Conservation (phyloP, 2,888 invertebrate species). For the Caenorhabditis parvicauda region DNA sequence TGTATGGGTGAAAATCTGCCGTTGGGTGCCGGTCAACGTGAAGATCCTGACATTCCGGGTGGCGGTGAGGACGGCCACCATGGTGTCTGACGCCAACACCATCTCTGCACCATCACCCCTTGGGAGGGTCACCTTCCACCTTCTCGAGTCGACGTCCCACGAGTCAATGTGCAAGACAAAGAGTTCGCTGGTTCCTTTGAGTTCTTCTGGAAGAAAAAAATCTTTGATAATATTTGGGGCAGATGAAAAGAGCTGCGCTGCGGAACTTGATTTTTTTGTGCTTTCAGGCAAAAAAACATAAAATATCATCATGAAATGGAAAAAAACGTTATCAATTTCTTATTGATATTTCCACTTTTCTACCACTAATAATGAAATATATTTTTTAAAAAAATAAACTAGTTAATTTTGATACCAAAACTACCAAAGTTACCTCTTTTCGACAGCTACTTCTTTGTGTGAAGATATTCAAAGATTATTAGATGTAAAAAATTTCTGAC, state of each 20-base stretch:
- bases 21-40: conserved; percentile 82
- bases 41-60: conserved; percentile 78
- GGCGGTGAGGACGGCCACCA: conserved; percentile 79
- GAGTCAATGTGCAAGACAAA: conserved; percentile 36
- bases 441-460: too few relatives aligned
- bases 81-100: conserved; percentile 68
- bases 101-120: conserved; percentile 74
- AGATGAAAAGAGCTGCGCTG: background rate
- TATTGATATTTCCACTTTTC: too few relatives aligned
- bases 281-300: too few relatives aligned
- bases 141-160: conserved; percentile 41
- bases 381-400: too few relatives aligned
- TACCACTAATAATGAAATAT: too few relatives aligned
- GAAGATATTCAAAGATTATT: too few relatives aligned
- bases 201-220: background rate
- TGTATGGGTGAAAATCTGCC: conserved; percentile 75
- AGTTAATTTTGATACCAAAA: too few relatives aligned
- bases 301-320: too few relatives aligned
- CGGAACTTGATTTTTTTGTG: too few relatives aligned
- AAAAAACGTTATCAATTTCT: too few relatives aligned
- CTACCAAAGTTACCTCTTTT: too few relatives aligned
- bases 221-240: background rate
- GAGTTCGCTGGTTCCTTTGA: conserved; percentile 21
- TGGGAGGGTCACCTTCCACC: conserved; percentile 44
- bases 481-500: too few relatives aligned